phyloP scores from a whole-genome alignment of 2,797 vertebrate genomes.

The Salmo trutta region DNA sequence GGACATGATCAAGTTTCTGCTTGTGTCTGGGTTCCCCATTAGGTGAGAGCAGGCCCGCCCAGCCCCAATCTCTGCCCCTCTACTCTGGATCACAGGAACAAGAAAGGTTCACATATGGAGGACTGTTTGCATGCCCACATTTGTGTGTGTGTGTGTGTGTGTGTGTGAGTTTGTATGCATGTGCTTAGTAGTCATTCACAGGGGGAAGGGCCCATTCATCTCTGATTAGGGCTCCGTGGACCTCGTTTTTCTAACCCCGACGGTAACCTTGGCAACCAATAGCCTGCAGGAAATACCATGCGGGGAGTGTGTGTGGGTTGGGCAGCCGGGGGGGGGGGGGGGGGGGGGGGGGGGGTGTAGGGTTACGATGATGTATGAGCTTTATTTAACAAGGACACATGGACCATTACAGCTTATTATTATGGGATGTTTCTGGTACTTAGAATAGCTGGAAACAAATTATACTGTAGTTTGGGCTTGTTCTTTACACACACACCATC shows the following conservation, averaged over 20 bases:
- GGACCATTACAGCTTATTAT: slow-evolving; percentile 5
- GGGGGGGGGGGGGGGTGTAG: background rate
- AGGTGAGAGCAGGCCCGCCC: no score
- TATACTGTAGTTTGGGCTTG: background rate
- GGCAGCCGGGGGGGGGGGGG: no score
- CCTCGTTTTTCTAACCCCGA: background rate
- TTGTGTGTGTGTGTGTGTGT: no score
- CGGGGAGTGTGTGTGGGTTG: background rate
- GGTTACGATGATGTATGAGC: background rate
- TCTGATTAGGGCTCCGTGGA: background rate
- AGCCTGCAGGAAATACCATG: background rate
- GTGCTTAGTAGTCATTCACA: no score
- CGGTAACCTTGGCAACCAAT: background rate
- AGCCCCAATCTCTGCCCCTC: no score
- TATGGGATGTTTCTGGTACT: slow-evolving; percentile 3
- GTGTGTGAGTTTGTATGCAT: no score
- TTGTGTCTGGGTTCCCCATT: no score
- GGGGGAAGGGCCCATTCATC: background rate
- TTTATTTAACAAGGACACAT: slow-evolving; percentile 1
- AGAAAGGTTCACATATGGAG: no score
- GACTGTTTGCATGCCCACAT: no score
- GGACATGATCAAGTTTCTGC: no score
- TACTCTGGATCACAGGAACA: no score
- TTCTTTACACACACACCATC: background rate
- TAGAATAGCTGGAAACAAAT: background rate